phyloP scores from a whole-genome alignment of 2,888 invertebrate species.

The Troilus luridus region DNA sequence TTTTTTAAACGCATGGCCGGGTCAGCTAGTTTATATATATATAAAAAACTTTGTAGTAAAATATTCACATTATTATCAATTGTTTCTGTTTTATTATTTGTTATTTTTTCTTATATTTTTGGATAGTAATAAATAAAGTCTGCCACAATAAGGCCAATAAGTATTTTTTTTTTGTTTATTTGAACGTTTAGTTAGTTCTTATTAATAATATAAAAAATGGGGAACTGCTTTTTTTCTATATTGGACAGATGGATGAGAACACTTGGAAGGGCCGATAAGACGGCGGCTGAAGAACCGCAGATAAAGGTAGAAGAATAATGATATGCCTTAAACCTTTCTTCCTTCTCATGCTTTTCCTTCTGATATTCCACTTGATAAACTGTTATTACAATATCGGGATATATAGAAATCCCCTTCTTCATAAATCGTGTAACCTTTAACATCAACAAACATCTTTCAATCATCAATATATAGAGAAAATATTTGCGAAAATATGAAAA shows the following conservation, averaged over 20 bases:
- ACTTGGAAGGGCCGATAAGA: background rate
- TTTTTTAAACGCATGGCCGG: no score
- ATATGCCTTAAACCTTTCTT: background rate
- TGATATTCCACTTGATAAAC: constrained; percentile 21
- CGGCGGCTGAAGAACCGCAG: background rate
- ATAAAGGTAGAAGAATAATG: constrained; percentile 11
- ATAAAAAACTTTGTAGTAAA: no score
- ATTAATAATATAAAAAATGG: background rate
- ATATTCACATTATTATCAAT: no score
- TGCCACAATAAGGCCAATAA: no score
- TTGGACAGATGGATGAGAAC: background rate
- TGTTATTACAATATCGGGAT: background rate
- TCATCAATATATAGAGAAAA: background rate
- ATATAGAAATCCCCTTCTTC: background rate
- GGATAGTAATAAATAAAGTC: no score
- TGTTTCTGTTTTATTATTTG: no score
- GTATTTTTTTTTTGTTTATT: no score
- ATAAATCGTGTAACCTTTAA: background rate
- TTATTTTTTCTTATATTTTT: no score
- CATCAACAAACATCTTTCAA: background rate
- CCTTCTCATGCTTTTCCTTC: background rate
- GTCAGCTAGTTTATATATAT: no score
- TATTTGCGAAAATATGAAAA: background rate
- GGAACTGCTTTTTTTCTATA: background rate
- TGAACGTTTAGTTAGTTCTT: background rate